Evolutionary conservation across 2,888 invertebrate species (phyloP).

Genomic region (Drosophila quinaria): DNA sequence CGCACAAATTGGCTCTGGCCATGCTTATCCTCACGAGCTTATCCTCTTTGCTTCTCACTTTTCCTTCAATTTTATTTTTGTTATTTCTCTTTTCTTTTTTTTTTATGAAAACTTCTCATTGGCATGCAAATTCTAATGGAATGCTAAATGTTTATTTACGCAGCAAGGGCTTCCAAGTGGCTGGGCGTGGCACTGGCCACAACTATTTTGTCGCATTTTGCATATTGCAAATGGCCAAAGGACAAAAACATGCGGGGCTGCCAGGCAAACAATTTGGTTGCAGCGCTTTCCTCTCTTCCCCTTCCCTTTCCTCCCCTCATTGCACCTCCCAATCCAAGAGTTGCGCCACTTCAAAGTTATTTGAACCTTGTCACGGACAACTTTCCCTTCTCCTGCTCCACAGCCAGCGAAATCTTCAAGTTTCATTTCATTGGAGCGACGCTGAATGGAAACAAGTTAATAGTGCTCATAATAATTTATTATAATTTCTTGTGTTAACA

Average conservation of each 20-base stretch:
- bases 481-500: no score
- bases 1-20: slow-evolving; percentile 65
- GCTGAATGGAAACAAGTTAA: slow-evolving; percentile 9
- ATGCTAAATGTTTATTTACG: slow-evolving; percentile 80
- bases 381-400: slow-evolving; percentile 21
- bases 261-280: slow-evolving; percentile 47
- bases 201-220: slow-evolving; percentile 77
- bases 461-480: neutral
- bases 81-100: no score
- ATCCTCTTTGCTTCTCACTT: neutral
- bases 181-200: slow-evolving; percentile 51
- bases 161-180: slow-evolving; percentile 53
- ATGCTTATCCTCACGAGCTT: slow-evolving; percentile 44
- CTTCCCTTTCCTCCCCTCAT: neutral
- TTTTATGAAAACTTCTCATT: slow-evolving; percentile 29
- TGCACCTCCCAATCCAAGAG: neutral
- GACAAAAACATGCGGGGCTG: slow-evolving; percentile 27
- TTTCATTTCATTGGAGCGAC: slow-evolving; percentile 65
- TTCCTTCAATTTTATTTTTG: neutral
- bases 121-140: slow-evolving; percentile 71
- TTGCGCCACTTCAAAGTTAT: slow-evolving; percentile 51
- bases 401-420: slow-evolving; percentile 46
- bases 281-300: neutral
- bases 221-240: slow-evolving; percentile 70
- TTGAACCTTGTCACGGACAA: slow-evolving; percentile 46